Evolutionary conservation across 2,888 invertebrate genomes (phyloP), one percentile per base, ranked within the genome.

Genomic region (Zele albiditarsus): DNA sequence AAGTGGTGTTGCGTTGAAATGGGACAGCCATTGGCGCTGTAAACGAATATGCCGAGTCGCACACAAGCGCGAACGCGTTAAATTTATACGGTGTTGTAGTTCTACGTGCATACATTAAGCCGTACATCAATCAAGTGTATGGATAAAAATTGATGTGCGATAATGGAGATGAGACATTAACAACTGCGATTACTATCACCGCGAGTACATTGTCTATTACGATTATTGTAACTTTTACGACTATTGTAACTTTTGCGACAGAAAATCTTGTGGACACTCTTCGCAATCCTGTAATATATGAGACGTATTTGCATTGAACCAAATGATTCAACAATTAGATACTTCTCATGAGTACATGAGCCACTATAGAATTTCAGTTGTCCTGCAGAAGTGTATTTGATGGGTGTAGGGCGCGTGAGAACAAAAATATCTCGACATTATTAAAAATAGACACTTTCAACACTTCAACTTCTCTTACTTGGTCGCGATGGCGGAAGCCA

Each of bases 401-500:
- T 58, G 8, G 16, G 58, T 58, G 8, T 25, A 57, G 53, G 72
- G 46, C 53, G 67, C 78, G 78, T 71, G 79, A 78, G 80, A 74
- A 77, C 73, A 60, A 71, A 53, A 78, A 81, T 80, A 79, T 78
- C 72, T 78, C 80, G 77, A 81, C 79, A 81, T 82, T 62, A 75
- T 75, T 63, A 65, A 25, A 16, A 77, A 77, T 81, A 82, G 82
- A 82, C 81, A 79, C 82, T 82, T 46, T 46, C 38, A n/a, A 46
- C 46, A 46, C 53, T 53, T 81, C 84, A 82, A 83, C 83, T 83
- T 86, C 85, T 87, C 85, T 87, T 86, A 84, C 86, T 87, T 82
- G 84, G 84, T 85, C 78, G 82, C 85, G 80, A 79, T 85, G 84
- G 86, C 88, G 88, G 89, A 88, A 89, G 89, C 89, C 89, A 89